These are phyloP conservation scores for Galleria mellonella DNA, from an alignment of 1,140 invertebrate genomes.

Conservation along the genomic window DNA sequence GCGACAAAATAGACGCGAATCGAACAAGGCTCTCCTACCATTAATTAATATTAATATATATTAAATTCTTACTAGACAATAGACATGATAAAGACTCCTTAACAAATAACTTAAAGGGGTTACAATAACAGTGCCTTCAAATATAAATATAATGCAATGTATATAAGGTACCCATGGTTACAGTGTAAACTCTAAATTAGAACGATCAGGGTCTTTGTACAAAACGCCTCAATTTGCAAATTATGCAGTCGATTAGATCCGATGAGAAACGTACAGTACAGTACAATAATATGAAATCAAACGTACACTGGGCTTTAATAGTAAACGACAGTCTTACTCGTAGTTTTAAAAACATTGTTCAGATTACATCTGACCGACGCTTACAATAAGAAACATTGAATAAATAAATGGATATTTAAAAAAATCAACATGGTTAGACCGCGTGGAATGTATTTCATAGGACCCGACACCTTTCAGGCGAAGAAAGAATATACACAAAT, in stretches of 20 bases:
- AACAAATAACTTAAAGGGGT: constrained; percentile 69
- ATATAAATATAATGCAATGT: constrained; percentile 58
- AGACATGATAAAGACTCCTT: constrained; percentile 70
- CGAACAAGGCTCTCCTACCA: constrained; percentile 57
- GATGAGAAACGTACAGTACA: too few relatives aligned
- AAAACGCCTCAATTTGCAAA: constrained; percentile 3
- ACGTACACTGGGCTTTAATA: constrained; percentile 1
- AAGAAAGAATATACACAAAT: constrained; percentile 37
- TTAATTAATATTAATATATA: constrained; percentile 57
- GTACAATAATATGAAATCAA: constrained; percentile 13
- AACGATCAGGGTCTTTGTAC: constrained; percentile 23
- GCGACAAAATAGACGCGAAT: constrained; percentile 58
- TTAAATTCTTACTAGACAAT: constrained; percentile 71
- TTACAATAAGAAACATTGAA: constrained; percentile 12
- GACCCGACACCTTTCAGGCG: constrained; percentile 71
- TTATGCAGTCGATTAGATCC: constrained; percentile 1
- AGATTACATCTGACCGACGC: constrained; percentile 64
- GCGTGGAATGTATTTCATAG: constrained; percentile 65
- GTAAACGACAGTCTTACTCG: constrained; percentile 27
- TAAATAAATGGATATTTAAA: constrained; percentile 32
- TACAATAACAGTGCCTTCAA: constrained; percentile 64
- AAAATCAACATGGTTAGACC: constrained; percentile 67
- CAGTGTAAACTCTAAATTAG: constrained; percentile 56
- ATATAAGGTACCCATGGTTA: constrained; percentile 52
- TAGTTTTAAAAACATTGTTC: constrained; percentile 54